Evolutionary conservation across 2,113 vertebrate species (phyloP), one percentile per base, ranked within the genome.

Genomic region (Halichoeres trimaculatus): DNA sequence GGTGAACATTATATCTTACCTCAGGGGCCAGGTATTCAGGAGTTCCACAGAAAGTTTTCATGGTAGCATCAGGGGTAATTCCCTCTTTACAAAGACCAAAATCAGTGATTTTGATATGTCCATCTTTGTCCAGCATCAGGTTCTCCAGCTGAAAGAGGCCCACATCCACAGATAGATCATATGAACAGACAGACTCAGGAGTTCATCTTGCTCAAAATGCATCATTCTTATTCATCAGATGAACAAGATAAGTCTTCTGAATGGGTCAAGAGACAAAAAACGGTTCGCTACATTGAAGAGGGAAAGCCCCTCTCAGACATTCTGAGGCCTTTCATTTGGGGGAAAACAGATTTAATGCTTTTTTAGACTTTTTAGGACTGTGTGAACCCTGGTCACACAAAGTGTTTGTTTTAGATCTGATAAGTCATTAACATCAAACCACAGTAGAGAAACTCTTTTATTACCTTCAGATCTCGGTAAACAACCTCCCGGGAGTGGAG

Each of bases 21-120:
- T 98, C 96, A 4, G 97, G 97, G 11, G 97, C 96, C 66, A 98
- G 95, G 85, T 97, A 98, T 90, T 98, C 96, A 0, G 97, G 97
- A 12, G 96, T 98, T 73, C 97, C 96, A 20, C 97, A 98, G 86
- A 98, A 98, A 22, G 97, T 98, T 91, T 96, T 97, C 96, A 97
- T 98, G n/a, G 97, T 98, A 66, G 96, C 96, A 0, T 96, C 96
- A 2, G 96, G 95, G 48, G 96, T 98, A 70, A 98, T 97, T 16
- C 97, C 97, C 85, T 98, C 97, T 88, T 98, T 98, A 91, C 97
- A 98, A 16, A 98, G 93, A n/a, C 97, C 97, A 11, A 98, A 98
- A 84, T 98, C 97, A 0, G 97, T 98, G 89, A 98, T 98, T 91
- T 97, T 97, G 81, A 98, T 93, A 84, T 98, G 97, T 23, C 96